Conservation (phyloP, 2,888 invertebrate species). For the Priocnemis perturbator region DNA sequence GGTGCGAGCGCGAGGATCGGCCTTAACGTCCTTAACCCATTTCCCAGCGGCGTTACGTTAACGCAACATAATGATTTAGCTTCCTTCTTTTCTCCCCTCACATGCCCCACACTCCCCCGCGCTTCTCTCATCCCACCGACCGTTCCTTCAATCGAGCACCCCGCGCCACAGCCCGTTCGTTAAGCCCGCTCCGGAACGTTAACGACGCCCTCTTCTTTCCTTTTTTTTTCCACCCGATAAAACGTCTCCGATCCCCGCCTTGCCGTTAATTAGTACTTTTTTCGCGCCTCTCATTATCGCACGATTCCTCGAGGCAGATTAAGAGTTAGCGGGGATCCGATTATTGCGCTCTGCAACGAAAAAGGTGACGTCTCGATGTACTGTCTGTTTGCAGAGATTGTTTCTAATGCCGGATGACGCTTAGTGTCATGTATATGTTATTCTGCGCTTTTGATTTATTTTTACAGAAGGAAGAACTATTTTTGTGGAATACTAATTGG, state of each 20-base stretch:
- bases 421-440: too few relatives aligned
- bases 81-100: conserved; percentile 24
- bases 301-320: conserved; percentile 16
- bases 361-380: not conserved
- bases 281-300: conserved; percentile 11
- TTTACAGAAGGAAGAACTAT: too few relatives aligned
- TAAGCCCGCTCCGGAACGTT: conserved; percentile 44
- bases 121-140: not conserved
- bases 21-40: conserved; percentile 54
- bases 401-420: too few relatives aligned
- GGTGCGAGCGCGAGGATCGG: conserved; percentile 35
- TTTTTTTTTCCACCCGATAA: too few relatives aligned
- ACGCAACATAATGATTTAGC: conserved; percentile 49
- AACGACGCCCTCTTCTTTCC: conserved; percentile 40
- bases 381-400: too few relatives aligned
- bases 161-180: conserved; percentile 26
- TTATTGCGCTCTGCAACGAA: not conserved
- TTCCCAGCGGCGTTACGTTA: conserved; percentile 47
- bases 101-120: not conserved
- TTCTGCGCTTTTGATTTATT: too few relatives aligned
- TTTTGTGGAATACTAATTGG: too few relatives aligned
- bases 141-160: not conserved
- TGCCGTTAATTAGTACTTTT: conserved; percentile 40
- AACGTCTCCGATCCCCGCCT: conserved; percentile 10
- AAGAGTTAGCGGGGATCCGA: not conserved